phyloP scores from a whole-genome alignment of 2,888 invertebrate genomes.

The Prionchulus punctatus region DNA sequence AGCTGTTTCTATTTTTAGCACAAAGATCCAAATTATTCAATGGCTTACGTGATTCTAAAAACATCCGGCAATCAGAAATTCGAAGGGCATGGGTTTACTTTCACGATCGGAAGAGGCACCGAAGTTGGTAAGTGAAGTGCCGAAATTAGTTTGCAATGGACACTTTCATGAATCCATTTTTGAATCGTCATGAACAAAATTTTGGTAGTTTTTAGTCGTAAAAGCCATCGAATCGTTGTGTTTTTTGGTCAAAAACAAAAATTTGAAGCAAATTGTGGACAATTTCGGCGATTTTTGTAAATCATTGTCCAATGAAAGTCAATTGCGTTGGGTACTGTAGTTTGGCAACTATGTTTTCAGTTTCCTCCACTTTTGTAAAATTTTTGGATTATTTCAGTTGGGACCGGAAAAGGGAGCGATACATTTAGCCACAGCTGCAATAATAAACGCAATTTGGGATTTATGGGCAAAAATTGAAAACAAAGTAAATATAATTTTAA shows the following conservation, averaged over 20 bases:
- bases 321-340: constrained; percentile 63
- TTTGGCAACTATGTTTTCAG: background rate
- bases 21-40: constrained; percentile 73
- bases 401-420: constrained; percentile 79
- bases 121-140: constrained; percentile 52
- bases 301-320: constrained; percentile 63
- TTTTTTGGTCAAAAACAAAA: constrained; percentile 51
- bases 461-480: constrained; percentile 65
- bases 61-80: constrained; percentile 41
- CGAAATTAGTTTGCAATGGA: too few species aligned
- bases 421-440: constrained; percentile 68
- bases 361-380: background rate
- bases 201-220: constrained; percentile 44
- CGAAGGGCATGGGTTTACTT: constrained; percentile 64
- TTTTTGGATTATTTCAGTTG: constrained; percentile 42
- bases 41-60: constrained; percentile 66
- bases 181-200: too few species aligned
- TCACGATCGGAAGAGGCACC: constrained; percentile 72
- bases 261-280: constrained; percentile 50
- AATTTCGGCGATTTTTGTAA: constrained; percentile 67
- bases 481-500: constrained; percentile 38
- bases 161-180: too few species aligned
- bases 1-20: constrained; percentile 47
- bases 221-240: constrained; percentile 55
- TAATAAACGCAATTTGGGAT: constrained; percentile 81